phyloP scores from a whole-genome alignment of 92 coral and sea anemone species.

The Epizoanthus illoricatus region DNA sequence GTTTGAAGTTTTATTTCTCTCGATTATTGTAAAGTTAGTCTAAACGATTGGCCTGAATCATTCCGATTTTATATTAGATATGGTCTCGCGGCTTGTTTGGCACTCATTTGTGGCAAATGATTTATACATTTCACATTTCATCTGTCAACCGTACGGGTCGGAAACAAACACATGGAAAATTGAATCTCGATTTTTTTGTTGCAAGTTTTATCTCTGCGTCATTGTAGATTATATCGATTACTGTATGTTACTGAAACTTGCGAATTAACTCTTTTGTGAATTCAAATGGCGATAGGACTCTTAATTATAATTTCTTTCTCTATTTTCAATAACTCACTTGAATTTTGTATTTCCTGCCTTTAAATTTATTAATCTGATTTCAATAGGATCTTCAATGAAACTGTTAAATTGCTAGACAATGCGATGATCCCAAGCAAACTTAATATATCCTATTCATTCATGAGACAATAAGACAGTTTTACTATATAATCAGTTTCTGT shows the following conservation, averaged over 20 bases:
- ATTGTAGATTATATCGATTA: neutral
- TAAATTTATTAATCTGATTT: slow-evolving; percentile 6
- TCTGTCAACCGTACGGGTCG: neutral
- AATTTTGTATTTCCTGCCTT: neutral
- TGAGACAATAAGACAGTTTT: neutral
- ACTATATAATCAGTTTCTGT: no score
- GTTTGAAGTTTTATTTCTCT: slow-evolving; percentile 32
- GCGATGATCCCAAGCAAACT: neutral
- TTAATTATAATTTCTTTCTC: neutral
- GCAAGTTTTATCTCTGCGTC: no score
- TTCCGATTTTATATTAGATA: slow-evolving; percentile 21
- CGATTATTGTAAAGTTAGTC: slow-evolving; percentile 29
- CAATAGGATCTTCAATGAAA: slow-evolving; percentile 6
- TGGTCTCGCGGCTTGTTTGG: slow-evolving; percentile 9
- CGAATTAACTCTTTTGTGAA: neutral
- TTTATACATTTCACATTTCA: neutral
- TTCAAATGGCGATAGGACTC: neutral
- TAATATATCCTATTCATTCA: neutral
- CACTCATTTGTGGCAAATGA: neutral
- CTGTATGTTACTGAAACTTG: neutral
- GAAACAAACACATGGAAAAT: neutral
- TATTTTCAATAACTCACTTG: neutral
- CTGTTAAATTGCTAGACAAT: slow-evolving; percentile 4
- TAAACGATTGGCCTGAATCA: slow-evolving; percentile 9
- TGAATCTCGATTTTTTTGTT: neutral